A percentile compares a stretch with the other conserved stretches of the same genome.
Conservation (phyloP, 2,888 invertebrate genomes). For the Acrocera orbiculus region DNA sequence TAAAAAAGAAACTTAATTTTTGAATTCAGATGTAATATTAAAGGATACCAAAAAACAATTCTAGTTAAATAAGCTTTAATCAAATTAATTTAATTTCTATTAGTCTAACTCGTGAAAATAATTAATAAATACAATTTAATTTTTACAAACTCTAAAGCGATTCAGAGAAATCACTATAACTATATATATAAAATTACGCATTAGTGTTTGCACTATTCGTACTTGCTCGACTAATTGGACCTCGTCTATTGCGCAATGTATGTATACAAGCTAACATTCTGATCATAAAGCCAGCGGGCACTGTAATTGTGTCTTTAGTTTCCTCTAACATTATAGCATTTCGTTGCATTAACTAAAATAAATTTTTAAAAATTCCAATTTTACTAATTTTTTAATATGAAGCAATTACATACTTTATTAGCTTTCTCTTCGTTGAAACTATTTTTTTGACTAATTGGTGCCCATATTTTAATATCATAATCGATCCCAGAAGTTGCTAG, state of each 20-base stretch:
- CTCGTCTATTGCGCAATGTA: constrained; percentile 36
- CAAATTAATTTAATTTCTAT: no score
- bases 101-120: no score
- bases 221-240: constrained; percentile 2
- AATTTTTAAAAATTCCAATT: constrained; percentile 12
- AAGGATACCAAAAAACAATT: no score
- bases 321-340: constrained; percentile 74
- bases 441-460: constrained; percentile 44
- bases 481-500: constrained; percentile 77
- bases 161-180: no score
- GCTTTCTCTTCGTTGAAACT: constrained; percentile 45
- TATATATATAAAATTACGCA: no score
- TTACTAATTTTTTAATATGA: no score
- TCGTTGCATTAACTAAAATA: constrained; percentile 47
- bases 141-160: no score
- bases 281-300: constrained; percentile 75
- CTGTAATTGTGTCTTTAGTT: constrained; percentile 71
- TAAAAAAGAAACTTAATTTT: no score
- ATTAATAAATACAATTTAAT: no score
- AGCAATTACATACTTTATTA: constrained; percentile 34
- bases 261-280: constrained; percentile 52
- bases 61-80: no score
- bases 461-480: constrained; percentile 71
- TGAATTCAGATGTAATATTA: no score
- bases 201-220: constrained; percentile 10